Conservation (phyloP, 2,888 invertebrate species). For the Clusia tigrina region DNA sequence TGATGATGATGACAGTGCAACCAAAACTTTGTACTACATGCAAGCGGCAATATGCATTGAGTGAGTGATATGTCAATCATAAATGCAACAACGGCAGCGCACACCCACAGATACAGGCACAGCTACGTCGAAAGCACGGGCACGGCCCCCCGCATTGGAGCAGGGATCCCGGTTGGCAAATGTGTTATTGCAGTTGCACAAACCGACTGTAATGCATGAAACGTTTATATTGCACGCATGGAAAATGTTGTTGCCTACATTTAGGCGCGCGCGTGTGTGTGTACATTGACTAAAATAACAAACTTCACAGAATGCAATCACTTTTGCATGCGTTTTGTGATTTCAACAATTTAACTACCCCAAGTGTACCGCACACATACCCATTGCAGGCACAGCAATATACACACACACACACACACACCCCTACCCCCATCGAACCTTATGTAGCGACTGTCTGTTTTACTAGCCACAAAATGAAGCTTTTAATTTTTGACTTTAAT, state of each 20-base stretch:
- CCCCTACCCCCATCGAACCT: too few species aligned
- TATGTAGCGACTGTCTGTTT: too few species aligned
- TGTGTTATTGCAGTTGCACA: conserved; percentile 25
- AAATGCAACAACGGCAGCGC: conserved; percentile 21
- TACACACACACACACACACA: too few species aligned
- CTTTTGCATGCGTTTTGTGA: too few species aligned
- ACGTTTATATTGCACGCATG: not conserved
- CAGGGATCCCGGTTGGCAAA: conserved; percentile 27
- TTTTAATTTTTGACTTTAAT: not conserved
- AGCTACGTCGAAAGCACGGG: conserved; percentile 31
- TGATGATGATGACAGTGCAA: conserved; percentile 15
- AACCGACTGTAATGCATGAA: not conserved
- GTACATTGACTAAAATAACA: conserved; percentile 4
- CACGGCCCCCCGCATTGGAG: too few species aligned
- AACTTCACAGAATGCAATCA: too few species aligned
- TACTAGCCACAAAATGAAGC: not conserved
- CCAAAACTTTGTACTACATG: not conserved
- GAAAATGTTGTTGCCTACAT: conserved; percentile 32
- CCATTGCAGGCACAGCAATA: not conserved
- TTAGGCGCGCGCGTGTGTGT: conserved; percentile 24
- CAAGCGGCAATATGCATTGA: not conserved
- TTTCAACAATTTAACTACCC: not conserved
- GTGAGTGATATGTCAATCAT: conserved; percentile 2
- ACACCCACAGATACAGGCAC: conserved; percentile 24
- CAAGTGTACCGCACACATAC: not conserved